Conservation (phyloP, 2,797 vertebrate genomes). For the Alauda arvensis region DNA sequence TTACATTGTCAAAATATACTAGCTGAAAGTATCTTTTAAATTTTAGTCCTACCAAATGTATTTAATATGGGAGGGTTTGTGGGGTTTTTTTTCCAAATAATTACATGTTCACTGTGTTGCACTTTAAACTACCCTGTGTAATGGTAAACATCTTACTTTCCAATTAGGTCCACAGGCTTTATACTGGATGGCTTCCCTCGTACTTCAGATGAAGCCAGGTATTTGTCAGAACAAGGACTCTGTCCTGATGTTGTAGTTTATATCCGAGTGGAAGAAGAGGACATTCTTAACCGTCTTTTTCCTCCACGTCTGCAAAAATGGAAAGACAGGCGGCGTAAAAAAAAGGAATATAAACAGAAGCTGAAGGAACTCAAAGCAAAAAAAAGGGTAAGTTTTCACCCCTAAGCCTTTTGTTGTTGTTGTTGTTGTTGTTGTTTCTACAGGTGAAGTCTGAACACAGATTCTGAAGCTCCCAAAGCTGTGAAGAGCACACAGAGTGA, state of each 20-base stretch:
- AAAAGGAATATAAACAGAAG: constrained; percentile 65
- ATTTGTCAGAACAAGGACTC: constrained; percentile 78
- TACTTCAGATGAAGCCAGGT: constrained; percentile 76
- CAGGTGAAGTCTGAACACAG: not conserved
- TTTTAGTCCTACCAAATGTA: not conserved
- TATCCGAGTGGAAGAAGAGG: constrained; percentile 75
- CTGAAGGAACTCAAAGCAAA: constrained; percentile 75
- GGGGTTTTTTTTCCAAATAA: not conserved
- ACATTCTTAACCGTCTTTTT: constrained; percentile 79
- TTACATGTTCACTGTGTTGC: not conserved
- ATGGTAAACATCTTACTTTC: not conserved
- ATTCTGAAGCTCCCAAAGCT: not conserved
- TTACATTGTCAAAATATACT: not conserved
- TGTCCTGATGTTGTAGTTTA: constrained; percentile 81
- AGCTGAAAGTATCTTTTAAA: not conserved
- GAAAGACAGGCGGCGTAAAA: constrained; percentile 68
- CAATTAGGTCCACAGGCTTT: constrained; percentile 84
- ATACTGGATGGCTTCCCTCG: constrained; percentile 91
- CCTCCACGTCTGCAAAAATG: constrained; percentile 77
- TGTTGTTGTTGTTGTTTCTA: not conserved
- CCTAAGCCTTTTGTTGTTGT: not conserved
- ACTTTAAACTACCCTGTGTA: not conserved
- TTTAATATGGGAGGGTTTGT: not conserved
- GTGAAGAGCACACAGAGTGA: not conserved
- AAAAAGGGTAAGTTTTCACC: constrained; percentile 72